These are phyloP conservation scores for Trididemnum miniatum DNA, from an alignment of 23 tunicate genomes.

Conservation along the genomic window DNA sequence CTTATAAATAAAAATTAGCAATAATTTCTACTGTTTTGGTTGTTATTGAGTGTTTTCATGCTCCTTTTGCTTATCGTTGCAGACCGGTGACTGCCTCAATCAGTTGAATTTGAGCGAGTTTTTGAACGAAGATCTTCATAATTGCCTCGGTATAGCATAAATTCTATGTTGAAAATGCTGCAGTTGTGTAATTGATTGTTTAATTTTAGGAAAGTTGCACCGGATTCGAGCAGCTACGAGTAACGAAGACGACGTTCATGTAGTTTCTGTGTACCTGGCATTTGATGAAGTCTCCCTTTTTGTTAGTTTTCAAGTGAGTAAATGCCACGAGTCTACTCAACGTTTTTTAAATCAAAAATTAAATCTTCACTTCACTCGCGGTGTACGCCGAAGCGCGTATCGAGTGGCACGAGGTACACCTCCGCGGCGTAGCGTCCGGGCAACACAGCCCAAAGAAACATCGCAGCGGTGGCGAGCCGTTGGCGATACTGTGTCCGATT, in stretches of 20 bases:
- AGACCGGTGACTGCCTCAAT: conserved; percentile 1
- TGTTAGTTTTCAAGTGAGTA: conserved; percentile 33
- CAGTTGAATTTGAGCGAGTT: conserved; percentile 1
- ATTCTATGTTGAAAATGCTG: no score
- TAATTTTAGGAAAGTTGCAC: conserved; percentile 24
- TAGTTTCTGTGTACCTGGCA: conserved; percentile 17
- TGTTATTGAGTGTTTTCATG: background rate
- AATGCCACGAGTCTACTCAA: no score
- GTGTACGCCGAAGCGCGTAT: no score
- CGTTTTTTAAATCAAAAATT: no score
- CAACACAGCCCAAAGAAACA: no score
- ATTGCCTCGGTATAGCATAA: background rate
- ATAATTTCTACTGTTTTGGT: background rate
- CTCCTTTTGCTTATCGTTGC: background rate
- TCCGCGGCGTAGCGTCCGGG: no score
- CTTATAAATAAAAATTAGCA: no score
- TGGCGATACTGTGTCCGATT: no score
- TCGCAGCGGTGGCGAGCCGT: no score
- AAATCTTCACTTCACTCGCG: no score
- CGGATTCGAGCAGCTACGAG: conserved; percentile 12
- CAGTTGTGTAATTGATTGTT: no score
- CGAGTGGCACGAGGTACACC: no score
- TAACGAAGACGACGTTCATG: conserved; percentile 1
- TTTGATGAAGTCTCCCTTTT: conserved; percentile 30
- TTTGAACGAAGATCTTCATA: conserved; percentile 2